Evolutionary conservation across 2,797 vertebrate genomes (phyloP), one percentile per base, ranked within the genome.

Genomic region (Peromyscus melanophrys): DNA sequence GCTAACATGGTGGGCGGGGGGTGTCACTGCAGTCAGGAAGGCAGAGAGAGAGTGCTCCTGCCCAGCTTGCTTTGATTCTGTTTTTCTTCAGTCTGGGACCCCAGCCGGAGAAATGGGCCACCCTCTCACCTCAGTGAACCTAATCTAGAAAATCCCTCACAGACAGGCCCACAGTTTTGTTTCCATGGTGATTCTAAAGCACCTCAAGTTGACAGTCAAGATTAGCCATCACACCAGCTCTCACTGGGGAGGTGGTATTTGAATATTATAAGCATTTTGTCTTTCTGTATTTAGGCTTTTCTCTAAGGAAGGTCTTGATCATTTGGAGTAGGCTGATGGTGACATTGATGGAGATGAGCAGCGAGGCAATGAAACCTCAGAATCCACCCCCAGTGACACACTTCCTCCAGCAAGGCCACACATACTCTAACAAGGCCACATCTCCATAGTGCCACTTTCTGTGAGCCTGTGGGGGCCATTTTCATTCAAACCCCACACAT

Each of bases 261-360:
- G 57, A 76, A 29, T 59, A n/a, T 46, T 67, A 43, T 46, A 57
- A 34, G 43, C 76, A 75, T 75, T 92, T 78, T 67, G 34, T 13
- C 84, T 76, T 67, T 86, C 37, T 90, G 7, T 63, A 49, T 80
- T 85, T 34, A 76, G 37, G 12, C 67, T 61, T 96, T 89, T 91
- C 46, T 75, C 92, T 87, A 81, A 93, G 46, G 80, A 90, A 14
- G 27, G 57, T 87, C 85, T 87, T 90, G 52, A 69, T 87, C 55
- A 67, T 84, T 90, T 93, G 11, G 55, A 90, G 61, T 25, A 75
- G n/a, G 43, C 86, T 90, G 16, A 87, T 65, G 34, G 52, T 80
- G 34, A 76, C 61, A 84, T 25, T 71, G 43, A 77, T 87, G n/a
- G 89, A 37, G 29, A 61, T 55, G 37, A 88, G 11, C n/a, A 46